These are phyloP conservation scores for Synaphobranchus kaupii DNA, from an alignment of 2,797 vertebrate species.

Conservation along the genomic window DNA sequence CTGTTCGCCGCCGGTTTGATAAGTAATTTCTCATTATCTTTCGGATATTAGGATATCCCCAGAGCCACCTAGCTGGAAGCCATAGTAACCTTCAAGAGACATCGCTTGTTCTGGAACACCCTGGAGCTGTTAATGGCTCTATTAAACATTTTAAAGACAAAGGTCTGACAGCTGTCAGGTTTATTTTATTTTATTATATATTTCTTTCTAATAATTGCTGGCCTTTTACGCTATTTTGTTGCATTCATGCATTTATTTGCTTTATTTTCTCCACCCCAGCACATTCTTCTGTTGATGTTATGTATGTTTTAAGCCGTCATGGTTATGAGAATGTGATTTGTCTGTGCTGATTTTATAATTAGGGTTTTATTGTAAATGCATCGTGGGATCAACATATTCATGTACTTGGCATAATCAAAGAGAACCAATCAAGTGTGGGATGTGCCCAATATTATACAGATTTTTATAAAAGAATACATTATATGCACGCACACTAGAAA, in stretches of 20 bases:
- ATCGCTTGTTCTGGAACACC: constrained; percentile 75
- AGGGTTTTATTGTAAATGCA: background rate
- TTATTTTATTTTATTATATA: constrained; percentile 40
- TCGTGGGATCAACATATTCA: background rate
- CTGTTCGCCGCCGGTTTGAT: constrained; percentile 67
- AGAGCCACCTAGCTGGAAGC: constrained; percentile 64
- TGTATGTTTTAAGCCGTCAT: background rate
- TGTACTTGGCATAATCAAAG: constrained; percentile 22
- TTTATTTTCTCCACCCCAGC: background rate
- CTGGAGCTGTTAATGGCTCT: constrained; percentile 72
- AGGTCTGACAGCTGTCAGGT: constrained; percentile 63
- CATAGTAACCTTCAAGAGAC: constrained; percentile 68
- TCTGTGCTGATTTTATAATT: background rate
- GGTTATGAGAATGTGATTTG: background rate
- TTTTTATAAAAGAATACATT: constrained; percentile 36
- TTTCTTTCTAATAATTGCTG: constrained; percentile 49
- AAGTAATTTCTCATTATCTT: constrained; percentile 77
- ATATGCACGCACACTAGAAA: constrained; percentile 63
- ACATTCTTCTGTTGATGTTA: background rate
- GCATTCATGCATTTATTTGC: background rate
- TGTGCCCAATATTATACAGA: constrained; percentile 51
- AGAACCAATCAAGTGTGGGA: background rate
- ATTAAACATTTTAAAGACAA: constrained; percentile 54
- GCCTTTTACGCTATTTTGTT: no score
- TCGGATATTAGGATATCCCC: constrained; percentile 68